Percentiles rank a stretch among this genome's conserved stretches.
phyloP scores from a whole-genome alignment of 2,888 invertebrate species.

The Lasioglossum pauxillum region DNA sequence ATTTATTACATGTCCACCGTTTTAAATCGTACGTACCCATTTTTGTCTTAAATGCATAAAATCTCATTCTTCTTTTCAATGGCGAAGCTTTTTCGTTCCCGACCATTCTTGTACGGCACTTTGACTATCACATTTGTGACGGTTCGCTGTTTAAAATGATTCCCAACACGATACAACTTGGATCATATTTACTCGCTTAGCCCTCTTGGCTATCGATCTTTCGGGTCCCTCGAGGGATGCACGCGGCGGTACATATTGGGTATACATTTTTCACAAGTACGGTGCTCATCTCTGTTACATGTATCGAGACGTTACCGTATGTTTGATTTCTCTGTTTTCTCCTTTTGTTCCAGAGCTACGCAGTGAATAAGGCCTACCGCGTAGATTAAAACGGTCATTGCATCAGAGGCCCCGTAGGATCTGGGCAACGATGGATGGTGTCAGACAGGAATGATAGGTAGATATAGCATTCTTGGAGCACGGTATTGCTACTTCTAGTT shows the following conservation, averaged over 20 bases:
- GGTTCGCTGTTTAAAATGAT: no score
- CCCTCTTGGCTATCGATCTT: background rate
- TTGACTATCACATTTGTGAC: no score
- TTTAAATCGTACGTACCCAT: no score
- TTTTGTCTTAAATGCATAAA: no score
- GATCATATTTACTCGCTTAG: no score
- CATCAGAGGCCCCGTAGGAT: conserved; percentile 67
- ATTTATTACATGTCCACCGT: no score
- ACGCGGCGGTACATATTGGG: background rate
- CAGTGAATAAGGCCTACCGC: conserved; percentile 9
- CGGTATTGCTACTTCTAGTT: background rate
- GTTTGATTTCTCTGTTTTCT: background rate
- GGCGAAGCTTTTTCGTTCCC: no score
- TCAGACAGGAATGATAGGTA: conserved; percentile 82
- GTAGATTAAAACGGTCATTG: conserved; percentile 26
- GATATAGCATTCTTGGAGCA: background rate
- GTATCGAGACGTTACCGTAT: background rate
- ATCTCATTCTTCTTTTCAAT: no score
- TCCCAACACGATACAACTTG: no score
- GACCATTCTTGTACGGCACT: no score
- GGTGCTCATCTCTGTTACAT: background rate
- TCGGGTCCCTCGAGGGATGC: background rate
- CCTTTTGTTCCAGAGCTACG: conserved; percentile 22
- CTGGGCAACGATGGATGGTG: conserved; percentile 77
- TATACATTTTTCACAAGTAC: background rate